These are phyloP conservation scores for Centroberyx gerrardi DNA, from an alignment of 2,797 vertebrate species.

Conservation along the genomic window DNA sequence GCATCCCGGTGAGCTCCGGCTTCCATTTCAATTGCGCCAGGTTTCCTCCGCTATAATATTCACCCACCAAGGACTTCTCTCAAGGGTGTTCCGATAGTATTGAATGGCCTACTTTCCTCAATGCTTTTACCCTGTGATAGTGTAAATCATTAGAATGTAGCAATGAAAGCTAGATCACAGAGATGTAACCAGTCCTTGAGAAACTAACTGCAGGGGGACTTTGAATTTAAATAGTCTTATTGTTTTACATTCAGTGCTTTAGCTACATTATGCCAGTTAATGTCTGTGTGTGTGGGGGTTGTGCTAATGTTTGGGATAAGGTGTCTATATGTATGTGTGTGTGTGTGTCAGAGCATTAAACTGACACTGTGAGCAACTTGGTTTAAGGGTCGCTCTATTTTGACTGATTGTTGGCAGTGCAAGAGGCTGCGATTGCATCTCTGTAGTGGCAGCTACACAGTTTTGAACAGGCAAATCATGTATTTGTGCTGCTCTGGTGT, in stretches of 20 bases:
- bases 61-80: slow-evolving; percentile 63
- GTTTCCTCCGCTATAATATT: slow-evolving; percentile 52
- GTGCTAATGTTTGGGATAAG: background rate
- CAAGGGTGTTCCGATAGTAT: slow-evolving; percentile 63
- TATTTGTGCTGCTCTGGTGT: slow-evolving; percentile 9
- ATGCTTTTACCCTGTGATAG: slow-evolving; percentile 47
- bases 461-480: slow-evolving; percentile 12
- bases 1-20: slow-evolving; percentile 32
- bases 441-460: background rate
- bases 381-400: too few species aligned
- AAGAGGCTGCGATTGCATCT: slow-evolving; percentile 4
- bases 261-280: background rate
- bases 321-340: slow-evolving; percentile 8
- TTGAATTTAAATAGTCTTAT: slow-evolving; percentile 15
- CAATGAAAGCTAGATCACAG: slow-evolving; percentile 52
- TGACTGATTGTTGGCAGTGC: slow-evolving; percentile 14
- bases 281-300: slow-evolving; percentile 2
- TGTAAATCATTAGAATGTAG: slow-evolving; percentile 68
- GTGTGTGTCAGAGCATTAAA: background rate
- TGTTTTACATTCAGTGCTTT: slow-evolving; percentile 26
- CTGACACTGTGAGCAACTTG: background rate
- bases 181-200: slow-evolving; percentile 34
- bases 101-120: slow-evolving; percentile 59
- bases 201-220: slow-evolving; percentile 31
- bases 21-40: slow-evolving; percentile 51